A percentile compares a stretch with the other conserved stretches of the same genome.
Evolutionary conservation across 2,797 vertebrate species (phyloP).

Genomic region (Oreonectes daqikongensis): DNA sequence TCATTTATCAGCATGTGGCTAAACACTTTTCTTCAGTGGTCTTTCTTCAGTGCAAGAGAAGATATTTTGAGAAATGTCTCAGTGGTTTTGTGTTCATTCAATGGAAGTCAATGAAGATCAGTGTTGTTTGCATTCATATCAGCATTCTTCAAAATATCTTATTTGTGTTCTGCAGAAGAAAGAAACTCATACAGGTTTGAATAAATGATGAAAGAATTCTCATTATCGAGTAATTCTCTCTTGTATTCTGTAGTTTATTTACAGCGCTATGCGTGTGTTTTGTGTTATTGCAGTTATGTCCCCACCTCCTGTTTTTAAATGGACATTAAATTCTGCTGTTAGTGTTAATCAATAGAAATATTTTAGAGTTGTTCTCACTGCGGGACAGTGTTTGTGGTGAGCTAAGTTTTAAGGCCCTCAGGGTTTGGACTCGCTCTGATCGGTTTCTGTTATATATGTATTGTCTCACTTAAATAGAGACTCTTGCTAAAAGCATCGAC

Average conservation of each 20-base stretch:
- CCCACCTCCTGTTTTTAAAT: constrained; percentile 69
- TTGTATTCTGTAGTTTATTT: neutral
- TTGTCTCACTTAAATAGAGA: constrained; percentile 26
- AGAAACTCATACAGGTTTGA: too few species aligned
- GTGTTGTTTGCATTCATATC: too few species aligned
- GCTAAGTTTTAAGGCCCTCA: constrained; percentile 24
- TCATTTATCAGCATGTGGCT: too few species aligned
- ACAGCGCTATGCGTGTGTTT: neutral
- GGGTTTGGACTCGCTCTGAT: constrained; percentile 36
- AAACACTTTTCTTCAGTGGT: too few species aligned
- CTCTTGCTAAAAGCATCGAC: constrained; percentile 30
- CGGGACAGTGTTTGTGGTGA: constrained; percentile 43
- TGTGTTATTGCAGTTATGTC: constrained; percentile 50
- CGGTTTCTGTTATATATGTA: constrained; percentile 58
- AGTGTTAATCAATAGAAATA: constrained; percentile 78
- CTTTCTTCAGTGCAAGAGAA: too few species aligned
- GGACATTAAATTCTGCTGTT: constrained; percentile 76
- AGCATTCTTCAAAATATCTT: too few species aligned
- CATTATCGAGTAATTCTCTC: too few species aligned
- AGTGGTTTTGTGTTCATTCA: too few species aligned
- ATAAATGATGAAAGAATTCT: too few species aligned
- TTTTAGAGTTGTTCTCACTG: constrained; percentile 66
- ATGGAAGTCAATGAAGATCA: too few species aligned
- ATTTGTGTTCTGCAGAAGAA: too few species aligned
- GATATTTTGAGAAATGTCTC: too few species aligned